Conservation (phyloP, 2,888 invertebrate genomes). For the Eristalis arbustorum region DNA sequence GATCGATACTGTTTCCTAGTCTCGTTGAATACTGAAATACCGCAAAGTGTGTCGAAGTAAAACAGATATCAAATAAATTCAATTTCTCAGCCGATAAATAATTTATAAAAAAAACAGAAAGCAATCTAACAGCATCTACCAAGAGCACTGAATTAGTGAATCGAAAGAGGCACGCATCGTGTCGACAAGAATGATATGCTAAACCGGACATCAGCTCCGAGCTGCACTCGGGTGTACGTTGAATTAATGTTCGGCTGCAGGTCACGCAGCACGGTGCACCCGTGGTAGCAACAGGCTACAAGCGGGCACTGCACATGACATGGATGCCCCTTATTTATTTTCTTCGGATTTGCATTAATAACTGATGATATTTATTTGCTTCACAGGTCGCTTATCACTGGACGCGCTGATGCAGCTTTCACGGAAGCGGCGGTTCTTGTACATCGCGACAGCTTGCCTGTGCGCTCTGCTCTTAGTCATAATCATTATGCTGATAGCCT, state of each 20-base stretch:
- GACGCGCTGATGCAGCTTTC: conserved; percentile 77
- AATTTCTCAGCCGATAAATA: conserved; percentile 18
- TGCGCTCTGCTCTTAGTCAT: conserved; percentile 77
- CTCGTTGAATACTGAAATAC: not conserved
- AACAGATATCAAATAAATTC: conserved; percentile 45
- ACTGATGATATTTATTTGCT: not conserved
- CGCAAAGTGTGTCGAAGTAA: conserved; percentile 28
- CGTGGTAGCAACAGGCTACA: not conserved
- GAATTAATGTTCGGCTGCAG: conserved; percentile 58
- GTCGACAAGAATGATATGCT: conserved; percentile 12
- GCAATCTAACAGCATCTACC: conserved; percentile 2
- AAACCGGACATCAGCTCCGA: conserved; percentile 27
- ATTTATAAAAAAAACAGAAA: conserved; percentile 26
- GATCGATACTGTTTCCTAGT: not conserved
- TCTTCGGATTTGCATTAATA: not conserved
- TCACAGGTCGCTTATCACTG: conserved; percentile 76
- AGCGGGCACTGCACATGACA: not conserved
- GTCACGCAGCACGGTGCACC: not conserved
- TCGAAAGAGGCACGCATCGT: conserved; percentile 51
- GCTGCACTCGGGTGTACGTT: conserved; percentile 7
- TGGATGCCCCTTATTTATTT: not conserved
- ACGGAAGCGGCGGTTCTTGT: conserved; percentile 77
- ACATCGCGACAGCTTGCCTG: conserved; percentile 77
- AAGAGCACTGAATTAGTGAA: conserved; percentile 48
- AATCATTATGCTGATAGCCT: conserved; percentile 77